Conservation (phyloP, 1,140 invertebrate genomes). For the Dendroctonus ponderosae region DNA sequence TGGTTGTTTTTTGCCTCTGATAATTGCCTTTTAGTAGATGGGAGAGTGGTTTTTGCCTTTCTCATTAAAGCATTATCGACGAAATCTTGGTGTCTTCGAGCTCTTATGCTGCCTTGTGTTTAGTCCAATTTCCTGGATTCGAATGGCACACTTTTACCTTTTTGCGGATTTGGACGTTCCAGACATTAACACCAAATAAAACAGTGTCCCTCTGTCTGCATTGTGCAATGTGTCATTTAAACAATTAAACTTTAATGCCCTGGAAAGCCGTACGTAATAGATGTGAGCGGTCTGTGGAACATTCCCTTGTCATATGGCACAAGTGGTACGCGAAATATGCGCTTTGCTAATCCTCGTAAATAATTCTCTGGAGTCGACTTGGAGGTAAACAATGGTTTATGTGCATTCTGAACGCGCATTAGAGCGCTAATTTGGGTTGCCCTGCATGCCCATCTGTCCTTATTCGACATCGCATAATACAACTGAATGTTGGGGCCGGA, state of each 20-base stretch:
- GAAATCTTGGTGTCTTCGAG: too few relatives aligned
- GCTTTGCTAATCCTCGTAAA: constrained; percentile 18
- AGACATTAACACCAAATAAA: neutral
- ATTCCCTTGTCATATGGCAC: neutral
- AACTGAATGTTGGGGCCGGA: too few relatives aligned
- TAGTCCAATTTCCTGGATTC: neutral
- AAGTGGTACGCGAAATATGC: constrained; percentile 20
- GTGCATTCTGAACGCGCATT: constrained; percentile 14
- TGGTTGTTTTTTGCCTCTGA: too few relatives aligned
- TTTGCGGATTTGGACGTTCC: too few relatives aligned
- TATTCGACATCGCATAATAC: too few relatives aligned
- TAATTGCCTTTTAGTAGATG: too few relatives aligned
- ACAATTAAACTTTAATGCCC: constrained; percentile 12
- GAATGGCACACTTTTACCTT: neutral
- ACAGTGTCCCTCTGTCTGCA: neutral
- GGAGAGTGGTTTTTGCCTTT: too few relatives aligned
- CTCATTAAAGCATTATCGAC: too few relatives aligned
- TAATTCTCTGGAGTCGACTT: constrained; percentile 7
- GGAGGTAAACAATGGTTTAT: constrained; percentile 23
- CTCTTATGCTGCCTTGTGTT: too few relatives aligned
- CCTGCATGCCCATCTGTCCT: too few relatives aligned
- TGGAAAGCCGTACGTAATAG: neutral
- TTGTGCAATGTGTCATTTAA: neutral
- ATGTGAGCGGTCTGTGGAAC: constrained; percentile 10
- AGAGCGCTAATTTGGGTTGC: constrained; percentile 5